Evolutionary conservation across 2,113 vertebrate species (phyloP), one percentile per base, ranked within the genome.

Genomic region (Etheostoma spectabile): DNA sequence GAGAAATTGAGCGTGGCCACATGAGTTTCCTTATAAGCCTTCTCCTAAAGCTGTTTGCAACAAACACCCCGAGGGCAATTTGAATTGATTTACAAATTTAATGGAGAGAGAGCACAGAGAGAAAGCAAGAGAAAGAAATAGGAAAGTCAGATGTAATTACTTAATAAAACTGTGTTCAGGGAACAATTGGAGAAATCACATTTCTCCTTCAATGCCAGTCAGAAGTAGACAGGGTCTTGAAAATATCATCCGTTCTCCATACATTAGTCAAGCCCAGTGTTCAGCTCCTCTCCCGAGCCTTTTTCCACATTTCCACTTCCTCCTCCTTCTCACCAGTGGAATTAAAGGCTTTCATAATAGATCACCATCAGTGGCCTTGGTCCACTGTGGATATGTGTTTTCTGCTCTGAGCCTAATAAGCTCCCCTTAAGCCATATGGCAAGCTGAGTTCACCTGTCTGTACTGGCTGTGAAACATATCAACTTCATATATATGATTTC

Each of bases 351-450:
- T 86, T 84, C 79, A 82, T 90, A 89, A 92, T 88, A 46, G 77
- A 85, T 86, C 78, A 74, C 84, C 76, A 52, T 86, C 30, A n/a
- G 78, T 80, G 86, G 88, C 82, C 77, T 61, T 61, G 74, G 79
- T 79, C 85, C 89, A 63, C 83, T 85, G 91, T 90, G 92, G 88
- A 82, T 87, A 85, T 90, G 82, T 87, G 86, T 90, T 90, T 90
- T 77, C 85, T 83, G 82, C 86, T 86, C 73, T 24, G 65, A 88
- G 80, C 77, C 72, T 90, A 88, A 93, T 93, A 91, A 93, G 80
- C 82, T 83, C 51, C 67, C 83, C 63, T 57, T 88, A 86, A 89
- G 89, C 88, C 85, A 88, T 74, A 79, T 82, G 83, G 86, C 24
- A 51, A 65, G 67, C 89, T 5, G 45, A 49, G 73, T 85, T 91